Base-by-base conservation (phyloP, 1,140 invertebrate species). In the Drosophila sp. region DNA sequence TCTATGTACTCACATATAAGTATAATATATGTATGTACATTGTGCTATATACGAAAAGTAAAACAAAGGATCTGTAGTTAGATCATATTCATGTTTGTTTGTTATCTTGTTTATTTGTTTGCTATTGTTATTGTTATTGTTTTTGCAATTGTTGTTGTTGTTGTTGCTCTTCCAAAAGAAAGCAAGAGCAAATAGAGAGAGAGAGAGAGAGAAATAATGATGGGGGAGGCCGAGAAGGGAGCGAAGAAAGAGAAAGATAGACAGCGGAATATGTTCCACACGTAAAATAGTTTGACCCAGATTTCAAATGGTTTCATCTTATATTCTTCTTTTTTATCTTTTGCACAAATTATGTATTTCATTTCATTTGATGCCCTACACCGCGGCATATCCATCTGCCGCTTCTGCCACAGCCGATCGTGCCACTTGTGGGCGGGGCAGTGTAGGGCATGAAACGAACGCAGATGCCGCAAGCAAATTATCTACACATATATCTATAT, bases 211-310 rank as follows among this genome's bases (percentile, higher is more conserved):
- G 40, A 18, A 27, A n/a, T n/a, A n/a, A n/a, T n/a, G n/a, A n/a
- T n/a, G n/a, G n/a, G n/a, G n/a, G n/a, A n/a, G n/a, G n/a, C n/a
- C n/a, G 48, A n/a, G 40, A 18, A 27, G 48, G n/a, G 41, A 13
- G 40, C 51, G 27, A 5, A 5, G 43, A 11, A 5, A 27, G 36
- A n/a, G 36, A 38, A 6, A 36, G 25, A 16, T 34, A 36, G 50
- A 46, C 32, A 43, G 11, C 36, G 58, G 59, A 65, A 72, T 45
- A 43, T 46, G 80, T 80, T 61, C 25, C 29, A 34, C 51, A 51
- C 79, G 81, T 86, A 78, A 87, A 86, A 86, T 87, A 76, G 77
- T 78, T 86, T 86, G 82, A 86, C 82, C 82, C 76, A 86, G 78
- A 87, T 86, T 84, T 79, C 77, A 53, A 64, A 51, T 67, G 48